Base-by-base conservation (phyloP, 2,797 vertebrate genomes). In the Gymnoscopelus microlampas region DNA sequence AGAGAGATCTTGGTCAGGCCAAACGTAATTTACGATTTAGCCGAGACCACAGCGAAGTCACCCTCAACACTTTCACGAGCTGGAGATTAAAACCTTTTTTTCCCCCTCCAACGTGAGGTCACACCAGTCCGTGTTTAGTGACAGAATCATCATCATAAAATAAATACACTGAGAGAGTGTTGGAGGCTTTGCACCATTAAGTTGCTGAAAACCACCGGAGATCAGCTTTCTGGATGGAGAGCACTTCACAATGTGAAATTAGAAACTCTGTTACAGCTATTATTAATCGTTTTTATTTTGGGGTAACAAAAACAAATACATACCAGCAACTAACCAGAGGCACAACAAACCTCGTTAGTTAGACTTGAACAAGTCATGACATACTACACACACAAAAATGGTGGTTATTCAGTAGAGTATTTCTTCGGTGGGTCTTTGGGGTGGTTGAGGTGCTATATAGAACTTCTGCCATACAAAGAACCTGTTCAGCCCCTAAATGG, bases 41-140 rank as follows among this genome's bases (percentile, higher is more conserved):
- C 65, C 51, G 57, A 68, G 60, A 69, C 66, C 69, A 55, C 62
- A 74, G 63, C 47, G 57, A 80, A 57, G 59, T 48, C 60, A 47
- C 70, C 78, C 70, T 76, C 72, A 53, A 74, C 68, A 70, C 60
- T 60, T 66, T 60, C 54, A 64, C 51, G 39, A 78, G 62, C 56
- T 60, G 58, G 50, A 55, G 60, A 75, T 69, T 63, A 55, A 66
- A 73, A 64, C 10, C 35, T 72, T 66, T 71, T 55, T 44, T 10
- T 44, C 5, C 9, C 39, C 8, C 8, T 10, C 39, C 8, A 44
- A 60, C 14, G 64, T 44, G 68, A 72, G 76, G 76, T 76, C 67
- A 72, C 66, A 71, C 48, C 61, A 48, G 58, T 3, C 49, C 48
- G 24, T 8, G 56, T 66, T 47, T 67, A 61, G 51, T 70, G 69